Evolutionary conservation across 2,888 invertebrate species (phyloP).

Genomic region (Hirudinaria manillensis): DNA sequence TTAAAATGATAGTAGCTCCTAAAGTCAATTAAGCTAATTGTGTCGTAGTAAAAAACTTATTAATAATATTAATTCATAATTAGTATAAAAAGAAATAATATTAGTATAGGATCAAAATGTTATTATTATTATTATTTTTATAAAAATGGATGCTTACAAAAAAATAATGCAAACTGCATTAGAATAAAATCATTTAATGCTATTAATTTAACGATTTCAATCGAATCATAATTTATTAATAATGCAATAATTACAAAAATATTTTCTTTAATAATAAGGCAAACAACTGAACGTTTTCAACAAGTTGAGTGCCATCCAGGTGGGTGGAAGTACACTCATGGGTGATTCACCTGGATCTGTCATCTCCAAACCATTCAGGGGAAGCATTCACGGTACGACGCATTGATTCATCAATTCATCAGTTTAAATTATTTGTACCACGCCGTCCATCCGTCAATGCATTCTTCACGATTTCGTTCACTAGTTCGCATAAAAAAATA

Average conservation of each 20-base stretch:
- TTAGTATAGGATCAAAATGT: too few relatives aligned
- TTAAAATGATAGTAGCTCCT: too few relatives aligned
- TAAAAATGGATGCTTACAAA: too few relatives aligned
- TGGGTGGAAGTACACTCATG: neutral
- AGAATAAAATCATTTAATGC: too few relatives aligned
- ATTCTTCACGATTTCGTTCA: neutral
- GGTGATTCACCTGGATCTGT: neutral
- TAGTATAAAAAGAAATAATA: too few relatives aligned
- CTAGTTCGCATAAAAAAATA: neutral
- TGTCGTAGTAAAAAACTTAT: too few relatives aligned
- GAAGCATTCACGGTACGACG: neutral
- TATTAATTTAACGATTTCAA: too few relatives aligned
- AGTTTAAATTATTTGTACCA: neutral
- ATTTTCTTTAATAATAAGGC: neutral
- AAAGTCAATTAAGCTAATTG: too few relatives aligned
- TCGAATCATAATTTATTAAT: too few relatives aligned
- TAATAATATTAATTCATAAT: too few relatives aligned
- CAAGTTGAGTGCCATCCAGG: conserved; percentile 4
- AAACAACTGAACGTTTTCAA: conserved; percentile 3
- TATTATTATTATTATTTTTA: too few relatives aligned
- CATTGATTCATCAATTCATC: neutral
- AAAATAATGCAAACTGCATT: too few relatives aligned
- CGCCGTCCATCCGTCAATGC: neutral
- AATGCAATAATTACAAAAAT: neutral
- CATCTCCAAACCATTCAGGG: neutral